Conservation (phyloP, 2,888 invertebrate genomes). For the Cerastis rubricosa region DNA sequence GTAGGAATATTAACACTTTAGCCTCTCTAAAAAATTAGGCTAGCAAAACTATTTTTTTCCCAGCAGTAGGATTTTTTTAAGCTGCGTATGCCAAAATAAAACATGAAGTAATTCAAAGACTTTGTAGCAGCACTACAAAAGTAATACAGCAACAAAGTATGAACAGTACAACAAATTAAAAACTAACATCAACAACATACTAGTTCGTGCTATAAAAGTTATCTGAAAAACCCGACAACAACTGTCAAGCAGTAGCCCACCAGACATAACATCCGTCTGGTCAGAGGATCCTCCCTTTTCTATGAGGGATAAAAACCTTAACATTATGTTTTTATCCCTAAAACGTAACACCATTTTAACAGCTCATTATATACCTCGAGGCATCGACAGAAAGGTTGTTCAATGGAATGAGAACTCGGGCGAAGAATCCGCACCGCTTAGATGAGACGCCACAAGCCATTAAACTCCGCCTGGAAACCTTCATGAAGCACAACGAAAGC, state of each 20-base stretch:
- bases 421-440: constrained; percentile 94
- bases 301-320: not conserved
- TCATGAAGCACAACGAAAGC: constrained; percentile 96
- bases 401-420: constrained; percentile 93
- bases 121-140: not conserved
- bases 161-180: not conserved
- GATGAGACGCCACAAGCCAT: constrained; percentile 99
- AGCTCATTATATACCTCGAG: constrained; percentile 95
- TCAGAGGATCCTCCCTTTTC: not conserved
- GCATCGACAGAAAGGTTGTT: constrained; percentile 95
- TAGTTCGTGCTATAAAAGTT: not conserved
- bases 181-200: not conserved
- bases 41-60: too few relatives aligned
- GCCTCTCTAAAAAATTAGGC: too few relatives aligned
- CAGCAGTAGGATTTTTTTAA: not conserved
- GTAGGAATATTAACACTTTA: too few relatives aligned
- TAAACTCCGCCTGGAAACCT: constrained; percentile 96
- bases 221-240: not conserved
- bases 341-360: constrained; percentile 14
- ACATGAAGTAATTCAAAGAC: not conserved
- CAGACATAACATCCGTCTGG: not conserved
- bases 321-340: not conserved
- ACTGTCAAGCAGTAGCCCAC: not conserved
- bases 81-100: not conserved
- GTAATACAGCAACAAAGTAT: not conserved